Evolutionary conservation across 2,113 vertebrate genomes (phyloP).

Genomic region (Pseudorectes ferrugineus): DNA sequence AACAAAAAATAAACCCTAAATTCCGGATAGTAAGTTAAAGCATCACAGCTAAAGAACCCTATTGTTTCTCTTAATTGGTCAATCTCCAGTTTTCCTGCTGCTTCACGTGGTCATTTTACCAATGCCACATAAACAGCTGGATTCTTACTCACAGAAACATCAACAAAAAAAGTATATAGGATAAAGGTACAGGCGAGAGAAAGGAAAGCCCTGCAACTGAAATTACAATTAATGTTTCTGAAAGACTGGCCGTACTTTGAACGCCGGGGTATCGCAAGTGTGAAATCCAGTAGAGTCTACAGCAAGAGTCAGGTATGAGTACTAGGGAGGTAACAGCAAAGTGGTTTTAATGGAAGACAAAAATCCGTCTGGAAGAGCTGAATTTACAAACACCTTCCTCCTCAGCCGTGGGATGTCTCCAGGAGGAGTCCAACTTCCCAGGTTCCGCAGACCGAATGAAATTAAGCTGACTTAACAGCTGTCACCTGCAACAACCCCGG

Average conservation of each 20-base stretch:
- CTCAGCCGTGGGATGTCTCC: rapidly evolving
- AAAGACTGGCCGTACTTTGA: background rate
- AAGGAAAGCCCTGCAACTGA: background rate
- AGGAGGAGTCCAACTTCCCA: background rate
- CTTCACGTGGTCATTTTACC: background rate
- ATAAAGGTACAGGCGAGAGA: background rate
- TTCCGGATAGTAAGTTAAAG: background rate
- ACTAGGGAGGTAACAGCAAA: background rate
- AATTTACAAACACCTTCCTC: background rate
- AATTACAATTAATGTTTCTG: background rate
- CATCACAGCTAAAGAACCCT: background rate
- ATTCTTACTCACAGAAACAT: background rate
- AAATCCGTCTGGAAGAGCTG: background rate
- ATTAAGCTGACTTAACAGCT: background rate
- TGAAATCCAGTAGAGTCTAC: background rate
- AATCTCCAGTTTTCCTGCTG: background rate
- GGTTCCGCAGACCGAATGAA: background rate
- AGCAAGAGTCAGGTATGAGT: rapidly evolving
- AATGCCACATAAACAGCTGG: background rate
- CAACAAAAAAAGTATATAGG: rapidly evolving
- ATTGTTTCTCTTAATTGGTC: background rate
- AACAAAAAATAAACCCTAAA: background rate
- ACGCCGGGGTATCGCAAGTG: rapidly evolving
- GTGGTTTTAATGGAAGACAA: background rate
- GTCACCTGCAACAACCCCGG: background rate